Base-by-base conservation (phyloP, 2,888 invertebrate species). In the Limnephilus auricula region DNA sequence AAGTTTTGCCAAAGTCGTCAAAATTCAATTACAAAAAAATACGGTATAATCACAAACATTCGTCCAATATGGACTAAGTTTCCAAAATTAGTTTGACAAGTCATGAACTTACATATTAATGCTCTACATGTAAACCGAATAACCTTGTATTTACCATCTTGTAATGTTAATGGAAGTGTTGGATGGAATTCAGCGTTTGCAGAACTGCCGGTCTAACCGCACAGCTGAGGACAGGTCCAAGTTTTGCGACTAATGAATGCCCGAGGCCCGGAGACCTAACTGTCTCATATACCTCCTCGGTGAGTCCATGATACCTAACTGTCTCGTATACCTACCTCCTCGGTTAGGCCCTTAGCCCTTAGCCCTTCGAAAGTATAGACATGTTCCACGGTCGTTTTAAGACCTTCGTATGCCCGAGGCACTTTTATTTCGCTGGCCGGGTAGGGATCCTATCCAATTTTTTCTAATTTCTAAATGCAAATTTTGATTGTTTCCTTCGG, bases 201-300 rank as follows among this genome's bases (percentile, higher is more conserved):
- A 82, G 34, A 82, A 82, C 18, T 82, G 32, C 34, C 25, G 34
- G 34, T 2, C 10, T 34, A 82, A 82, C 82, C 34, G 32, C 82
- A 25, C 15, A 82, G 82, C 32, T 10, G 65, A 65, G 65, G 65
- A 82, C 34, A 82, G 18, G 34, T 6, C 34, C 18, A 82, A 34
- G 82, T 82, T n/a, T 82, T 82, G 34, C 32, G 82, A 82, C 82
- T 34, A 82, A 82, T 82, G 82, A 82, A 82, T 82, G 82, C 82
- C 82, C 25, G 13, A 82, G 82, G 65, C 25, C 25, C 45, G 4
- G 15, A 2, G 13, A 45, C 45, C 45, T 15, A 45, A 45, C 45
- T 15, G 45, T 45, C 45, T 45, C 45, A 15, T 15, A 15, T 45
- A 45, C 45, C 15, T 45, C 13, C 15, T 9, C 65, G n/a, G 65